Conservation (phyloP, 2,888 invertebrate genomes). For the Amphipyra tragopoginis region DNA sequence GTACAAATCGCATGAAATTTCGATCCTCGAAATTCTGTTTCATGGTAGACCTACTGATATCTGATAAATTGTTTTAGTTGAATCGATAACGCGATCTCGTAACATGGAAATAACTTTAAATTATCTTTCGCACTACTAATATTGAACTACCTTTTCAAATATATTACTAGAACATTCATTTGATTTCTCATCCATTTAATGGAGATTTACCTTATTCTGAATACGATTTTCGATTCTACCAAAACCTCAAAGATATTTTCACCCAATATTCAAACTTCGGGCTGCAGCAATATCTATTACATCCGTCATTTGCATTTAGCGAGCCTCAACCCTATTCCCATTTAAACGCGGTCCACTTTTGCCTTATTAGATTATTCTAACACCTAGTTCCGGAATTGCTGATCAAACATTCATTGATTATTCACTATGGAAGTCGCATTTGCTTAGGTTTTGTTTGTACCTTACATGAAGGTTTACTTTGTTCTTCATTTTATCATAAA, state of each 20-base stretch:
- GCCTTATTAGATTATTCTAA: slow-evolving; percentile 48
- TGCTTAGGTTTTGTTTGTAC: slow-evolving; percentile 22
- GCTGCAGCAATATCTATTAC: slow-evolving; percentile 34
- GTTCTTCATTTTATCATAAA: not conserved
- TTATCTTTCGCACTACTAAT: no score
- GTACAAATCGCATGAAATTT: no score
- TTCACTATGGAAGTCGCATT: slow-evolving; percentile 31
- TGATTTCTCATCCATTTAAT: not conserved
- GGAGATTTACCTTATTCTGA: slow-evolving; percentile 10
- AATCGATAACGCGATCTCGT: no score
- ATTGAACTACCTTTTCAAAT: not conserved
- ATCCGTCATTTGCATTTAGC: slow-evolving; percentile 25
- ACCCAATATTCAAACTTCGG: slow-evolving; percentile 25
- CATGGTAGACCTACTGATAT: no score
- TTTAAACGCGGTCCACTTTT: slow-evolving; percentile 46
- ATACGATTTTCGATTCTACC: slow-evolving; percentile 10
- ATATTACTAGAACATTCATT: not conserved
- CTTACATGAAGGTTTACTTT: slow-evolving; percentile 3
- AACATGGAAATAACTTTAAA: no score
- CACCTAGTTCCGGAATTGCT: slow-evolving; percentile 32
- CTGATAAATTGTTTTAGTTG: no score
- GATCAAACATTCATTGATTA: slow-evolving; percentile 56
- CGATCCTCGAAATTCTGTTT: no score
- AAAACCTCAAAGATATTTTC: slow-evolving; percentile 30
- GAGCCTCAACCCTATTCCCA: slow-evolving; percentile 43